Evolutionary conservation across 2,113 vertebrate species (phyloP).

Genomic region (Syrrhaptes paradoxus): DNA sequence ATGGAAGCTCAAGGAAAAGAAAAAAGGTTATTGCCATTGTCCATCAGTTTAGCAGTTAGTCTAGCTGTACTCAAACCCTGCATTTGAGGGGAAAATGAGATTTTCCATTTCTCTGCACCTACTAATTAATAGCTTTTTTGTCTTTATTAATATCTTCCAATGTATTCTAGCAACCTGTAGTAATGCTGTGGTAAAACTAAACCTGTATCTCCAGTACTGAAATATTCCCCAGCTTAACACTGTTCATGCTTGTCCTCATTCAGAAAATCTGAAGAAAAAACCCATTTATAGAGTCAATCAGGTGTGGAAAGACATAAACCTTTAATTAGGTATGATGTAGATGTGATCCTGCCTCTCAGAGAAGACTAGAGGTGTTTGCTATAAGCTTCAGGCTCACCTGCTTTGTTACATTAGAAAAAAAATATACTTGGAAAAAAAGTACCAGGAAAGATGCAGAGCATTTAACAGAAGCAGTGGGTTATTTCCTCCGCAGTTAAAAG

Average conservation of each 20-base stretch:
- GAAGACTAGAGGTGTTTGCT: background rate
- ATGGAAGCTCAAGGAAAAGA: background rate
- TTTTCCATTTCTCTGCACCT: background rate
- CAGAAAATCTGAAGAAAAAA: background rate
- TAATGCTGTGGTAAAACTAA: background rate
- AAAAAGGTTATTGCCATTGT: background rate
- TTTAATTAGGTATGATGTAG: background rate
- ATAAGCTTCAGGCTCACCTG: background rate
- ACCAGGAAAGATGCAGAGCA: background rate
- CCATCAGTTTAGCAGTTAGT: background rate
- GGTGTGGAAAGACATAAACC: background rate
- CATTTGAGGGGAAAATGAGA: background rate
- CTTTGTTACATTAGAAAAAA: background rate
- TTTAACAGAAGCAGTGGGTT: background rate
- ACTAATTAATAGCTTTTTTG: background rate
- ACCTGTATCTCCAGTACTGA: background rate
- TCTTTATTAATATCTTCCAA: background rate
- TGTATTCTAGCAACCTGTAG: background rate
- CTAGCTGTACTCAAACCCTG: background rate
- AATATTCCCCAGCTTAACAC: background rate
- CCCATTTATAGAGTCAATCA: background rate
- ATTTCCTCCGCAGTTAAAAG: background rate
- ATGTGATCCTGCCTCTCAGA: background rate
- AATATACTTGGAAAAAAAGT: background rate
- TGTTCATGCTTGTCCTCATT: accelerated